Conservation (phyloP, 2,113 vertebrate species). For the Solea solea region DNA sequence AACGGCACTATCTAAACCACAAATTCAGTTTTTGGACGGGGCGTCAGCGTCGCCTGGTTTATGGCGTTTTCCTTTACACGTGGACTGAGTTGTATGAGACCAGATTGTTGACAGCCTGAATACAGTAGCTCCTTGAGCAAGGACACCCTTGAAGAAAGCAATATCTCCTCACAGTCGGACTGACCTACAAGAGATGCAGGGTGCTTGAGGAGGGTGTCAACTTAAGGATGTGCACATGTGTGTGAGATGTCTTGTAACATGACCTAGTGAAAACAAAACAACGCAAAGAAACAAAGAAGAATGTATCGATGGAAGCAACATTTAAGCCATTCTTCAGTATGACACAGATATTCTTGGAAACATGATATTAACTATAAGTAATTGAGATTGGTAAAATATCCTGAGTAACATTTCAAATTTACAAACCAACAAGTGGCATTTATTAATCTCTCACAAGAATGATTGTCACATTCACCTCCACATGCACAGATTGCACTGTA, state of each 20-base stretch:
- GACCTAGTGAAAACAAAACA: too few species aligned
- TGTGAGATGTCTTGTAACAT: neutral
- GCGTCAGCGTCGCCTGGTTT: neutral
- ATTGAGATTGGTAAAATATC: neutral
- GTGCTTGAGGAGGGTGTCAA: slow-evolving; percentile 40
- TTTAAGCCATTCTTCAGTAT: neutral
- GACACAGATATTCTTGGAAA: too few species aligned
- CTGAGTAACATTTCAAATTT: neutral
- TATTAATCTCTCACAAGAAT: neutral
- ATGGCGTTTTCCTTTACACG: neutral
- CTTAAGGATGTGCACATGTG: neutral
- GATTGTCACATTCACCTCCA: neutral
- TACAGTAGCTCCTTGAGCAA: slow-evolving; percentile 59
- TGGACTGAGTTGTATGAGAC: slow-evolving; percentile 10
- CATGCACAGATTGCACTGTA: neutral
- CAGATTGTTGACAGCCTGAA: slow-evolving; percentile 43
- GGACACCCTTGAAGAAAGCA: slow-evolving; percentile 65
- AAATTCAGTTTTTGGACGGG: slow-evolving; percentile 7
- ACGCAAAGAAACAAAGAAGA: too few species aligned
- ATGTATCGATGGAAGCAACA: neutral
- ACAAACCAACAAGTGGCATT: neutral
- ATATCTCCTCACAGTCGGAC: slow-evolving; percentile 67
- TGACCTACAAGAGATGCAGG: slow-evolving; percentile 60
- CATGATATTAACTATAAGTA: too few species aligned
- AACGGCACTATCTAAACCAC: neutral